Base-by-base conservation (phyloP, 2,888 invertebrate species). In the Tenthredo amoena region DNA sequence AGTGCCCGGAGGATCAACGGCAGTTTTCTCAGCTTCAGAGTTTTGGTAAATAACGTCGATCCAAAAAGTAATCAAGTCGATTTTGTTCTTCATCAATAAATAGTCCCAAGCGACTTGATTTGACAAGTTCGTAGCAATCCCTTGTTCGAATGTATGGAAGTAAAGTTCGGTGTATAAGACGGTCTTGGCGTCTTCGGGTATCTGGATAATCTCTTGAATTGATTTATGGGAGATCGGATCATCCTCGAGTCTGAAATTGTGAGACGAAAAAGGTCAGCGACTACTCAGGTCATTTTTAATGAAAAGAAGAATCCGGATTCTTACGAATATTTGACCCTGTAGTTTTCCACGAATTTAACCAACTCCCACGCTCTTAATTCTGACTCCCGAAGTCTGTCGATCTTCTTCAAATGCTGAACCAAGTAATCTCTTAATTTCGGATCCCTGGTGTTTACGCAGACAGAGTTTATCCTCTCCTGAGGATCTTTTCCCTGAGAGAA, bases 371-470 rank as follows among this genome's bases (percentile, higher is more conserved):
- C 91, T 71, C 93, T 90, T 62, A 91, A 89, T 68, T 94, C 90
- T 62, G 90, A 87, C 62, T 87, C 90, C 58, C 92, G 89, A 62
- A 95, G 91, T 40, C 92, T 91, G 21, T 91, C 92, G 47, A 94
- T 93, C 87, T 95, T 95, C 71, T 94, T 94, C 86, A 97, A 92
- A 91, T 97, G 95, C 81, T 95, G 95, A 26, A 96, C 95, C 87
- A 97, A 95, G 88, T 96, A 96, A 88, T 96, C 96, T 89, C 96
- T 94, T 79, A 96, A 93, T 47, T 94, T 94, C 87, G 95, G 94
- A 87, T 96, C 94, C 58, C 94, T 92, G 62, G 96, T 96, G 77
- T 95, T 95, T 87, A 95, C 92, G 21, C 96, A 96, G 72, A 96
- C 93, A 12, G 93, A 92, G 91, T 94, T 94, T 77, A 96, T 94